Percentiles rank a stretch among this genome's conserved stretches.
Evolutionary conservation across 64 coral and sea anemone species (phyloP).

Genomic region (Stylophora pistillata): DNA sequence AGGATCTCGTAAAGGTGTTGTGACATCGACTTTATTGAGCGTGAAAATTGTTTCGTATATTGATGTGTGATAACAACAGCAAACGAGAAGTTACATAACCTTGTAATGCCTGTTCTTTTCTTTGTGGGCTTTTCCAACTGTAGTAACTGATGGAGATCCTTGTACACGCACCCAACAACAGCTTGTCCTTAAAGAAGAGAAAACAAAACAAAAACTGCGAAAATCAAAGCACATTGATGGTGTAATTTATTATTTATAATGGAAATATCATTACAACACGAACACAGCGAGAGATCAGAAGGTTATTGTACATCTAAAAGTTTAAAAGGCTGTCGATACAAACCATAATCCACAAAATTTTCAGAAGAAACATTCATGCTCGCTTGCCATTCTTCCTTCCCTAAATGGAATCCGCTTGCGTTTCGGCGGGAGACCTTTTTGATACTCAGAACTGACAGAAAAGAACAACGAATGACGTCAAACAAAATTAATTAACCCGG

Average conservation of each 20-base stretch:
- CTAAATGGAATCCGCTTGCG: background rate
- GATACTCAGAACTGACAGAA: background rate
- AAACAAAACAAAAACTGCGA: too few relatives aligned
- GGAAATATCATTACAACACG: too few relatives aligned
- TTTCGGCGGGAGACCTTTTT: background rate
- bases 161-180: constrained; percentile 2
- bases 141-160: background rate
- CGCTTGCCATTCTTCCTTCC: background rate
- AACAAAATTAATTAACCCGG: too few relatives aligned
- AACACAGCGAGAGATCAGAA: too few relatives aligned
- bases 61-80: too few relatives aligned
- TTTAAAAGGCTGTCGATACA: background rate
- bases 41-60: too few relatives aligned
- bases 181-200: background rate
- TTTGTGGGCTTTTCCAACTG: background rate
- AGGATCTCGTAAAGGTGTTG: too few relatives aligned
- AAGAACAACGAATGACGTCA: background rate
- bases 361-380: background rate
- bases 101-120: background rate
- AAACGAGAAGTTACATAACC: background rate
- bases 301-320: too few relatives aligned
- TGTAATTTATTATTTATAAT: too few relatives aligned
- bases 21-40: too few relatives aligned
- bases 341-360: background rate
- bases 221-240: too few relatives aligned